Evolutionary conservation across 2,888 invertebrate species (phyloP).

Genomic region (Cantharis rufa): DNA sequence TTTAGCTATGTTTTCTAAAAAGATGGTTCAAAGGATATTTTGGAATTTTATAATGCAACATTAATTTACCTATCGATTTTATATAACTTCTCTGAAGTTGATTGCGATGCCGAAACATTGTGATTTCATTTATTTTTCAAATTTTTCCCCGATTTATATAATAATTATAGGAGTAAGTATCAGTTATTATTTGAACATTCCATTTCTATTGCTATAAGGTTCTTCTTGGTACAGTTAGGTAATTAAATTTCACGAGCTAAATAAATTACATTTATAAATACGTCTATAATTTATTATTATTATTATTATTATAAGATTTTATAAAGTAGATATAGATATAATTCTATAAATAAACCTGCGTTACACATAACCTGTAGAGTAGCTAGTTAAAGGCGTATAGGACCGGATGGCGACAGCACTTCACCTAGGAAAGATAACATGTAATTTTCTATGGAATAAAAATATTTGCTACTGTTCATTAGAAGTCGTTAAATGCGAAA

Average conservation of each 20-base stretch:
- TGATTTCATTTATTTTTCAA: neutral
- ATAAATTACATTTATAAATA: slow-evolving; percentile 22
- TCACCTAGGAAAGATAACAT: slow-evolving; percentile 28
- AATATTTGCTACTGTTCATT: slow-evolving; percentile 30
- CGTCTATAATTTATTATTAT: slow-evolving; percentile 6
- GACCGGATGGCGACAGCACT: slow-evolving; percentile 33
- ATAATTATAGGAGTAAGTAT: neutral
- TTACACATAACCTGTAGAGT: slow-evolving; percentile 27
- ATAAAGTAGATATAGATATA: slow-evolving; percentile 13
- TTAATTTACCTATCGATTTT: neutral
- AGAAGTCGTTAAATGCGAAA: slow-evolving; percentile 28
- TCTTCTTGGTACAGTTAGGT: slow-evolving; percentile 23
- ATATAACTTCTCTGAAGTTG: neutral
- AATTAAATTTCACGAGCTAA: slow-evolving; percentile 31
- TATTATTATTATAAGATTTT: slow-evolving; percentile 16
- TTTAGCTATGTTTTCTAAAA: no score
- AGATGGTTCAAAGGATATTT: neutral
- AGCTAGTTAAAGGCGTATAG: slow-evolving; percentile 14
- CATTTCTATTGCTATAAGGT: neutral
- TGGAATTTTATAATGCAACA: neutral
- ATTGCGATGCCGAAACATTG: neutral
- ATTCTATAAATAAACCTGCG: slow-evolving; percentile 31
- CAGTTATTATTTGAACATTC: neutral
- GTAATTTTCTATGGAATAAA: slow-evolving; percentile 32
- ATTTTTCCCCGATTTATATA: neutral